Base-by-base conservation (phyloP, 2,797 vertebrate species). In the Sebastes hubbsi region DNA sequence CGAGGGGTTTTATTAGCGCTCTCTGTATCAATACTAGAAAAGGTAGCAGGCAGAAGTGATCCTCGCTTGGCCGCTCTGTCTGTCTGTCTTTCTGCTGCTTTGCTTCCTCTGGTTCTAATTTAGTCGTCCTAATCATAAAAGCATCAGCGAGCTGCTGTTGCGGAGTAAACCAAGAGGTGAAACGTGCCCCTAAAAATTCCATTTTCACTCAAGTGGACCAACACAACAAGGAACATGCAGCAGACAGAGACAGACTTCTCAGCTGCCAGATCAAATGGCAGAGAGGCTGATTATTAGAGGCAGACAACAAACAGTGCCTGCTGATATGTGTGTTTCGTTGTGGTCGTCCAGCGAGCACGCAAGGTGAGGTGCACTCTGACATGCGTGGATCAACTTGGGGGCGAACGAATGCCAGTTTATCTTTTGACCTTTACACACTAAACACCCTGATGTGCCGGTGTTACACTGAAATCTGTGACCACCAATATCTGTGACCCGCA, bases 111-210 rank as follows among this genome's bases (percentile, higher is more conserved):
- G 93, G 81, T 93, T 94, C 92, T 89, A 88, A 94, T 95, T 94
- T 94, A 87, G 85, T 56, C n/a, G 74, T 77, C 87, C 86, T 94
- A 92, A 94, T 94, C 94, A 92, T 92, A 93, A 94, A 94, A 93
- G 91, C 92, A 91, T 89, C 89, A 70, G 86, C 78, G 84, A 79
- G 87, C 88, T 88, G 92, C 88, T 74, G 87, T 78, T 77, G 73
- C 77, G 65, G 87, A 85, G 87, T 72, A 89, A 92, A 93, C 85
- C 83, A 83, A 88, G 88, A 92, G 89, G 92, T 92, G 91, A 94
- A 95, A 95, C 38, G 72, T 73, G 76, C 88, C 81, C 87, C 82
- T 85, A 89, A 91, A 93, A 92, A 91, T 92, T 92, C 88, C 82
- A 94, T 92, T 91, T 94, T 90, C 89, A 82, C 89, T 94, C 86